These are phyloP conservation scores for Jordanella pulchra DNA, from an alignment of 2,797 vertebrate genomes.

Conservation along the genomic window DNA sequence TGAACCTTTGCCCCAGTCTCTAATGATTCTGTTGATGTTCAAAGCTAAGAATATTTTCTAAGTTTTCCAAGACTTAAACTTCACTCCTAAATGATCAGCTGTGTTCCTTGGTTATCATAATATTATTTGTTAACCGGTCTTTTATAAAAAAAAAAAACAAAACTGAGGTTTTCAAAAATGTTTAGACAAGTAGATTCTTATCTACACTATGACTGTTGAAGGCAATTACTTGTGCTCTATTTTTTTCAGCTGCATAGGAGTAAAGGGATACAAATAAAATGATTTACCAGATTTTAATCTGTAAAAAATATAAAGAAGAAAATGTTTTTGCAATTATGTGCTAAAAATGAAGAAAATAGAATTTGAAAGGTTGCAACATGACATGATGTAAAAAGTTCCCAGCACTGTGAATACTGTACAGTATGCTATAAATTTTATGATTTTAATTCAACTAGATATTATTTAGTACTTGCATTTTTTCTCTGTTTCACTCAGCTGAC, in stretches of 20 bases:
- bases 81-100: neutral
- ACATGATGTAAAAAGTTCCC: neutral
- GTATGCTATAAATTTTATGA: constrained; percentile 15
- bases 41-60: no score
- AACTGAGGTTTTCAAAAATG: no score
- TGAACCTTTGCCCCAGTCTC: neutral
- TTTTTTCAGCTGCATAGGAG: neutral
- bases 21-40: neutral
- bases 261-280: neutral
- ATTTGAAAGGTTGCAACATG: no score
- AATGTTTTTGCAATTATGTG: neutral
- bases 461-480: constrained; percentile 14
- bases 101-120: neutral
- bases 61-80: neutral
- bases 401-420: neutral
- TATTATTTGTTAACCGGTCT: neutral
- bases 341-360: neutral
- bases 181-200: no score
- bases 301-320: neutral
- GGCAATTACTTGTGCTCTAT: neutral
- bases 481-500: constrained; percentile 8
- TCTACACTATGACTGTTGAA: no score
- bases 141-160: no score
- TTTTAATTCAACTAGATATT: constrained; percentile 49
- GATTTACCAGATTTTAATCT: neutral